These are phyloP conservation scores for Plectropomus leopardus DNA, from an alignment of 2,113 vertebrate genomes.

Conservation along the genomic window DNA sequence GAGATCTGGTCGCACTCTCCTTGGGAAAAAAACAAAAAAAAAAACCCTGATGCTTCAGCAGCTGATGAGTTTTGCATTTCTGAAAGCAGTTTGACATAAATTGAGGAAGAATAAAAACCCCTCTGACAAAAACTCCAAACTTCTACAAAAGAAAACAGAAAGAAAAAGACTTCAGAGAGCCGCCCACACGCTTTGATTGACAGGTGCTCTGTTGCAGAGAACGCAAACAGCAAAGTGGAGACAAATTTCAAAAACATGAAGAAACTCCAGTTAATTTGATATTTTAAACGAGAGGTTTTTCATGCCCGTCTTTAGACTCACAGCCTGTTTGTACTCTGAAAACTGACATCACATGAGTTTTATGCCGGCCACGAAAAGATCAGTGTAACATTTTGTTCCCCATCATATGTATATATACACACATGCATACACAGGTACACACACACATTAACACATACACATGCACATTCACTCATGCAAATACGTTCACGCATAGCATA, in stretches of 20 bases:
- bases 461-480: too few species aligned
- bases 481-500: too few species aligned
- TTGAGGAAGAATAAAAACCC: background rate
- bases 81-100: slow-evolving; percentile 24
- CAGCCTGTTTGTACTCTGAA: too few species aligned
- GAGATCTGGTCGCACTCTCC: background rate
- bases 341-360: too few species aligned
- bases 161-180: slow-evolving; percentile 20
- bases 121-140: slow-evolving; percentile 32
- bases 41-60: background rate
- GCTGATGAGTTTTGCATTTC: slow-evolving; percentile 1
- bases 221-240: slow-evolving; percentile 12
- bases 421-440: too few species aligned
- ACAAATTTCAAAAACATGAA: background rate
- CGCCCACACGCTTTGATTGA: slow-evolving; percentile 55
- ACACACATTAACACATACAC: too few species aligned
- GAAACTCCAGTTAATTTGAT: background rate
- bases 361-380: too few species aligned
- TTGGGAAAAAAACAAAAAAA: too few species aligned
- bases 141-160: slow-evolving; percentile 36
- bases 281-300: background rate
- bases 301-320: background rate
- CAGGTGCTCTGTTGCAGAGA: slow-evolving; percentile 5
- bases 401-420: too few species aligned
- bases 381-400: too few species aligned